These are phyloP conservation scores for Orthosia incerta DNA, from an alignment of 2,888 invertebrate species.

Conservation along the genomic window DNA sequence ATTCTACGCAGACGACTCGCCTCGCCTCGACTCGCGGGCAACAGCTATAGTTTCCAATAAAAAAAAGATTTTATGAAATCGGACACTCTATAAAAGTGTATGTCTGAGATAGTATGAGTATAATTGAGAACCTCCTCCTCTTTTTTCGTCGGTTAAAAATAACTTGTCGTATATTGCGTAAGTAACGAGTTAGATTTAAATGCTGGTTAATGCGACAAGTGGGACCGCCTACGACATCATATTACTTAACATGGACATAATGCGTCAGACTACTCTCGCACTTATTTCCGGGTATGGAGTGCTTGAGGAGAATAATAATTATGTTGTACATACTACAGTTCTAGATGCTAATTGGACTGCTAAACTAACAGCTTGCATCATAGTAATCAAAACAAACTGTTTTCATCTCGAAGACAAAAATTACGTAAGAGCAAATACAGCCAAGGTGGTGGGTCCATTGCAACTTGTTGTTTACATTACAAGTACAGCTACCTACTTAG, in stretches of 20 bases:
- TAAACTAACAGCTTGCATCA: constrained; percentile 9
- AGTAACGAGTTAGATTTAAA: constrained; percentile 27
- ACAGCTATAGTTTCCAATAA: too few species aligned
- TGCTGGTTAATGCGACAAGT: constrained; percentile 11
- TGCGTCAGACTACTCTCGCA: constrained; percentile 16
- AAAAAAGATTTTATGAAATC: too few species aligned
- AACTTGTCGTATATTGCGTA: constrained; percentile 39
- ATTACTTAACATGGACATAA: constrained; percentile 29
- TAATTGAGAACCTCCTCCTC: too few species aligned
- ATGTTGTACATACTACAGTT: neutral
- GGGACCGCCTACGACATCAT: constrained; percentile 1
- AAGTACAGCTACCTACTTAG: neutral
- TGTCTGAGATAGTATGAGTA: too few species aligned
- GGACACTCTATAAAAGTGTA: too few species aligned
- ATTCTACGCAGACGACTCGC: too few species aligned
- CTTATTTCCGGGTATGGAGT: constrained; percentile 30
- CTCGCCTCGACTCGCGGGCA: too few species aligned
- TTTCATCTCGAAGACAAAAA: constrained; percentile 19
- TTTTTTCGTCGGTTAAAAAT: neutral
- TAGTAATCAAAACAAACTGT: constrained; percentile 14
- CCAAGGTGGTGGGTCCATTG: neutral
- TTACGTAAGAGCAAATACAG: constrained; percentile 8
- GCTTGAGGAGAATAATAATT: constrained; percentile 21
- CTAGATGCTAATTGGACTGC: constrained; percentile 21
- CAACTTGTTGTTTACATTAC: constrained; percentile 7